These are phyloP conservation scores for Bibio marci DNA, from an alignment of 2,888 invertebrate species.

Conservation along the genomic window DNA sequence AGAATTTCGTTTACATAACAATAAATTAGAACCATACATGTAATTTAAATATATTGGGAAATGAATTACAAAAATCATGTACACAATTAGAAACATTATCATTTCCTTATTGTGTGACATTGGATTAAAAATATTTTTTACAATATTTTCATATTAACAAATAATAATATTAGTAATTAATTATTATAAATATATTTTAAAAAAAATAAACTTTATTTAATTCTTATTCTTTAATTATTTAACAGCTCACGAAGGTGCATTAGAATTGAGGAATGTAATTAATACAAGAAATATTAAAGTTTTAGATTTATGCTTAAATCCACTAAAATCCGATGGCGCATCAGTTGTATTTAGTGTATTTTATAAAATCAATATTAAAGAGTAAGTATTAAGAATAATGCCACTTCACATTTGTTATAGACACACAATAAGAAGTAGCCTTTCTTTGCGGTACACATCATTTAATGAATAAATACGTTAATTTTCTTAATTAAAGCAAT, in stretches of 20 bases:
- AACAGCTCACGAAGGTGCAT: constrained; percentile 23
- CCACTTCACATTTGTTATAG: neutral
- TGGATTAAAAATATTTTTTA: constrained; percentile 22
- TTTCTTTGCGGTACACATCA: too few species aligned
- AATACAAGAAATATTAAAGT: constrained; percentile 16
- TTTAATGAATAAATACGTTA: too few species aligned
- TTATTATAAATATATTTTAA: too few species aligned
- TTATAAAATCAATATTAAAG: constrained; percentile 16
- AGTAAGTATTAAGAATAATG: too few species aligned
- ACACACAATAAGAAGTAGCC: neutral
- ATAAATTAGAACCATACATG: too few species aligned
- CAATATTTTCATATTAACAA: too few species aligned
- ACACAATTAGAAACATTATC: constrained; percentile 20
- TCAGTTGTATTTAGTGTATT: constrained; percentile 21
- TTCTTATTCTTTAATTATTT: too few species aligned
- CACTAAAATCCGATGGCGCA: constrained; percentile 26
- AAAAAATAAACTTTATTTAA: too few species aligned
- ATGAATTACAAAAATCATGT: constrained; percentile 25
- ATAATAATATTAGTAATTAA: constrained; percentile 21
- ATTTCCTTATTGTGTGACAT: constrained; percentile 23
- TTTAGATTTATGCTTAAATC: constrained; percentile 23
- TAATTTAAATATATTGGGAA: constrained; percentile 21
- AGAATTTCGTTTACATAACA: too few species aligned
- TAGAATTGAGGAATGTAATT: constrained; percentile 19
- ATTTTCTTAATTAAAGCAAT: too few species aligned